A percentile compares a stretch with the other conserved stretches of the same genome.
Conservation (phyloP, 2,888 invertebrate species). For the Xylocampa areola region DNA sequence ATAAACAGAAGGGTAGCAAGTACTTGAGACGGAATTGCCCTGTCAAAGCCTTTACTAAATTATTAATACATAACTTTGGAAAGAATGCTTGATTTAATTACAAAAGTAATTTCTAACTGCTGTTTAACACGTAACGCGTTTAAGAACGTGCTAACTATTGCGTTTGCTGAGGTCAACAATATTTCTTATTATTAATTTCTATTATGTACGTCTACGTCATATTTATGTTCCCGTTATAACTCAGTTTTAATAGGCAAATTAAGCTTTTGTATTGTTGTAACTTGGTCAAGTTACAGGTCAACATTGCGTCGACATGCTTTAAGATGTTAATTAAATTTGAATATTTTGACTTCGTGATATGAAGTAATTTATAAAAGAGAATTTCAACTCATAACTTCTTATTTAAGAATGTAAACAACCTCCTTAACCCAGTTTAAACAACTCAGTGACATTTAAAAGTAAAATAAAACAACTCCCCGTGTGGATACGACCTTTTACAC, state of each 20-base stretch:
- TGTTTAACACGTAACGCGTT: slow-evolving; percentile 74
- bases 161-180: slow-evolving; percentile 53
- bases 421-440: slow-evolving; percentile 7
- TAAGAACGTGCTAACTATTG: slow-evolving; percentile 62
- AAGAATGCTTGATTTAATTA: slow-evolving; percentile 84
- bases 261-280: slow-evolving; percentile 34
- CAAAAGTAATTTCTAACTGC: slow-evolving; percentile 77
- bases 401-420: too few relatives aligned
- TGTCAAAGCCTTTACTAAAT: slow-evolving; percentile 77
- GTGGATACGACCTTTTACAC: background rate
- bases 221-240: slow-evolving; percentile 53
- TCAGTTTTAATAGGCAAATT: slow-evolving; percentile 42
- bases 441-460: slow-evolving; percentile 9
- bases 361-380: slow-evolving; percentile 11
- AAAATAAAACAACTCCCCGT: slow-evolving; percentile 2
- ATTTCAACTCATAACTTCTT: too few relatives aligned
- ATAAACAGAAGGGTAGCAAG: slow-evolving; percentile 71
- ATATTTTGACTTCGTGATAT: slow-evolving; percentile 16
- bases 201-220: slow-evolving; percentile 40
- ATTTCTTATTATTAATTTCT: slow-evolving; percentile 49
- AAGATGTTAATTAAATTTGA: background rate
- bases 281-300: slow-evolving; percentile 24
- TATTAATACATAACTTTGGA: slow-evolving; percentile 75
- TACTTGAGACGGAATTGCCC: slow-evolving; percentile 73
- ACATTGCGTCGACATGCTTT: slow-evolving; percentile 5